These are phyloP conservation scores for Rhagonycha fulva DNA, from an alignment of 2,888 invertebrate genomes.

Conservation along the genomic window DNA sequence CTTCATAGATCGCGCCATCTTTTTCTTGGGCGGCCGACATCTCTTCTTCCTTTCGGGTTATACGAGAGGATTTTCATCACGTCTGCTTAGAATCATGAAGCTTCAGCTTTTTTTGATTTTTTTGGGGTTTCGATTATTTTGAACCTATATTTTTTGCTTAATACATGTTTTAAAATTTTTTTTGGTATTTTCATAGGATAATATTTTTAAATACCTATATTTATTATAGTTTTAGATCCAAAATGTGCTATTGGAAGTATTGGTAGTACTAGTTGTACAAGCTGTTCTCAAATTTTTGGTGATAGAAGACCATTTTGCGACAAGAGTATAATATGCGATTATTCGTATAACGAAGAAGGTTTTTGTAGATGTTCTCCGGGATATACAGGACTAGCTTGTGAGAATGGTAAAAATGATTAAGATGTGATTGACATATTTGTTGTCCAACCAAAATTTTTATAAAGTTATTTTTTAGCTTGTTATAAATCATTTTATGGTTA, in stretches of 20 bases:
- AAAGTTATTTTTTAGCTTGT: conserved; percentile 11
- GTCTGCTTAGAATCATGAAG: too few relatives aligned
- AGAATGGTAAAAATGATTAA: neutral
- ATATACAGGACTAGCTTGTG: conserved; percentile 28
- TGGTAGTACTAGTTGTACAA: conserved; percentile 31
- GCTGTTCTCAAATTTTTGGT: conserved; percentile 28
- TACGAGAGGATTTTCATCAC: too few relatives aligned
- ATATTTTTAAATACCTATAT: too few relatives aligned
- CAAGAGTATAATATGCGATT: conserved; percentile 30
- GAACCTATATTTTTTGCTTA: neutral
- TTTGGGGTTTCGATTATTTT: too few relatives aligned
- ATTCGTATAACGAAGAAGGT: neutral
- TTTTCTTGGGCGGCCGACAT: too few relatives aligned
- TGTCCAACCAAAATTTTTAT: neutral
- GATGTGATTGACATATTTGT: neutral
- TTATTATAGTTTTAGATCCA: conserved; percentile 17
- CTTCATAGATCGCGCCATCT: too few relatives aligned
- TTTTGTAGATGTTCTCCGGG: conserved; percentile 36
- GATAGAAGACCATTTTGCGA: conserved; percentile 21
- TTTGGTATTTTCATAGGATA: neutral
- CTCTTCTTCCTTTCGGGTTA: too few relatives aligned
- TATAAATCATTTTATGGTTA: conserved; percentile 4
- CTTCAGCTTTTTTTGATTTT: too few relatives aligned
- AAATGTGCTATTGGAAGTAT: conserved; percentile 26
- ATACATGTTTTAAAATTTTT: neutral